Evolutionary conservation across 1,140 invertebrate species (phyloP), one percentile per base, ranked within the genome.

Genomic region (Belonocnema kinseyi): DNA sequence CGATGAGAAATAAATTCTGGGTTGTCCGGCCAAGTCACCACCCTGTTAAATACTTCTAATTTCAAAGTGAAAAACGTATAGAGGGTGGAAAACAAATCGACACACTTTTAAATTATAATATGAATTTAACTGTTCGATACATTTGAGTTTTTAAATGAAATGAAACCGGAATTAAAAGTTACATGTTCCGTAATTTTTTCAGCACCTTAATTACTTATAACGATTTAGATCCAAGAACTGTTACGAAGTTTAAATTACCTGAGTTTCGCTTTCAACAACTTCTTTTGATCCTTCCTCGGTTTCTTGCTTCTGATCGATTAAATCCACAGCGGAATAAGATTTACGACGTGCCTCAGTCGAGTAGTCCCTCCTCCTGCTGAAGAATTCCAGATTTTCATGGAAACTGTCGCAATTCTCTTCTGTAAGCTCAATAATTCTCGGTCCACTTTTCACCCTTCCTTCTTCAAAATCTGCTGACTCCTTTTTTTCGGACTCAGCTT

Each of bases 351-450:
- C 21, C 17, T 82, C 81, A n/a, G 26, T 10, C 8, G 74, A 76
- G 4, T 72, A 84, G 58, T 85, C 82, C 14, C 84, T 82, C 51
- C 88, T 82, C n/a, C 87, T 80, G 0, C 83, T 87, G n/a, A 91
- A 91, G 53, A 91, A 90, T 12, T 91, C 90, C 0, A 91, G 52
- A 50, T 91, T 90, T 74, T 91, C 90, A 17, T 91, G 90, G 56
- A 91, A 91, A 61, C 90, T 91, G 71, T 91, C 90, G 53, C 90
- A 91, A 19, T 91, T 91, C 73, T 91, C 90, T 54, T 91, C 90
- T 0, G 90, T 91, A 16, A 91, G 89, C 33, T 90, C 90, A 12
- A 91, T 91, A 10, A 91, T 88, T 16, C 86, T 82, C 0, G 87
- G 79, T 0, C 86, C 86, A 3, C 73, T 73, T 72, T 84, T 83